A percentile compares a stretch with the other conserved stretches of the same genome.
These are phyloP conservation scores for Chymomyza caudatula DNA, from an alignment of 2,888 invertebrate genomes.

Conservation along the genomic window DNA sequence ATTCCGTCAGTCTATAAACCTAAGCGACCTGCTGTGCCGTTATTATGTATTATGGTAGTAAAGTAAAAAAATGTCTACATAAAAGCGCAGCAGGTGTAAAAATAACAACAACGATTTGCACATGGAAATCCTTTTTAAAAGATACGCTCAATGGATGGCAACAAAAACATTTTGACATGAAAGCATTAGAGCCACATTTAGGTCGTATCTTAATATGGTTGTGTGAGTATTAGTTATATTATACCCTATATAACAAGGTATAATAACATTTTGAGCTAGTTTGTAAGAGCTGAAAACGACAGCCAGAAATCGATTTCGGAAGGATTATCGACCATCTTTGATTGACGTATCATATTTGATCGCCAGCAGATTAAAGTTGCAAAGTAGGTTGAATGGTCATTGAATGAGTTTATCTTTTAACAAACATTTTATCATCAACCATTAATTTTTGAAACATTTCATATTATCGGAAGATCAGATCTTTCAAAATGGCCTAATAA, in stretches of 20 bases:
- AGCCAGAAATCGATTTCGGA: background rate
- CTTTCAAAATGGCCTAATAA: no score
- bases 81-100: conserved; percentile 17
- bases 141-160: background rate
- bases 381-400: no score
- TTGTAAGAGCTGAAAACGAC: background rate
- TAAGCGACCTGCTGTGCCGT: conserved; percentile 37
- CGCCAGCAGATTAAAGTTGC: no score
- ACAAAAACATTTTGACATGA: background rate
- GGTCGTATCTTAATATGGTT: background rate
- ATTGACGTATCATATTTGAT: no score
- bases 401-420: no score
- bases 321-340: no score
- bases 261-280: background rate
- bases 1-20: conserved; percentile 42
- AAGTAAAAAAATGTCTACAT: background rate
- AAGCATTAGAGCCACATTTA: background rate
- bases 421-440: no score
- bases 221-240: background rate
- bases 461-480: no score
- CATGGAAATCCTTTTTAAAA: background rate
- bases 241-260: no score
- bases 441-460: no score
- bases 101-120: conserved; percentile 28
- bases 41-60: conserved; percentile 34